phyloP scores from a whole-genome alignment of 2,888 invertebrate genomes.

The Eupeodes luniger region DNA sequence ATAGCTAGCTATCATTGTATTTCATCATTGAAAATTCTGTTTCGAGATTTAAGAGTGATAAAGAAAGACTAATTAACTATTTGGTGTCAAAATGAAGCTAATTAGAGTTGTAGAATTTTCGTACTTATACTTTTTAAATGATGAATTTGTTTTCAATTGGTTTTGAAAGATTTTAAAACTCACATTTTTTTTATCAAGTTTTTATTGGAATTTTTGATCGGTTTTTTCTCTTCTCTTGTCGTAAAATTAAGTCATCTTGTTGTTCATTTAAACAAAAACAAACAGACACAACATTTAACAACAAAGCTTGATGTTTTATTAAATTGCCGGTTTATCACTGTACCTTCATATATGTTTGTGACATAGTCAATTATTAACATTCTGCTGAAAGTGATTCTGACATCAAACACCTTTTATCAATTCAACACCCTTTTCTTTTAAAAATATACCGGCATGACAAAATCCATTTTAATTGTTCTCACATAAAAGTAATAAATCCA shows the following conservation, averaged over 20 bases:
- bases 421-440: conserved; percentile 40
- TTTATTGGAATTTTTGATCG: conserved; percentile 1
- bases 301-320: conserved; percentile 10
- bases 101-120: no score
- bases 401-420: conserved; percentile 65
- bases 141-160: no score
- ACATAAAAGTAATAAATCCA: conserved; percentile 73
- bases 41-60: no score
- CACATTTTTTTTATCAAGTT: no score
- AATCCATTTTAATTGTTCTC: conserved; percentile 64
- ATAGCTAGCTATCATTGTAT: no score
- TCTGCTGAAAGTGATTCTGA: neutral
- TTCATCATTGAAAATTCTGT: no score
- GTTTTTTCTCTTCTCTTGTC: neutral
- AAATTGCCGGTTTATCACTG: neutral
- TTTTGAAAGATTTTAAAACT: no score
- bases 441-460: conserved; percentile 17
- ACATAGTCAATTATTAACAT: conserved; percentile 44
- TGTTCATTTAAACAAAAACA: neutral
- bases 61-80: no score
- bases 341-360: neutral
- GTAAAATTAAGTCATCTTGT: conserved; percentile 5
- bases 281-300: neutral
- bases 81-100: no score
- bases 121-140: no score